Base-by-base conservation (phyloP, 2,797 vertebrate species). In the Notamacropus eugenii region DNA sequence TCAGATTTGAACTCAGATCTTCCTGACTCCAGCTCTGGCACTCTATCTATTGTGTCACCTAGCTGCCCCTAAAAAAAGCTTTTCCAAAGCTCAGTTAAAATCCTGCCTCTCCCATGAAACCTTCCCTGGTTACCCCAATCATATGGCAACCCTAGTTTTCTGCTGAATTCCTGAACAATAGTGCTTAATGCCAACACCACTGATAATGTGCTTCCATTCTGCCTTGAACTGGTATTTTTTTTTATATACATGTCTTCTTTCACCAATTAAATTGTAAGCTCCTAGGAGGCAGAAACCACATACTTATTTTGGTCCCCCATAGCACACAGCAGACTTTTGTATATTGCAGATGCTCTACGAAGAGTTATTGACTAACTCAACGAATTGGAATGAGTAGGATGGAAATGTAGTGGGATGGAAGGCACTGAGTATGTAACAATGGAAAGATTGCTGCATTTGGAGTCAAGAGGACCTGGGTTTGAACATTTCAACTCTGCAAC, bases 231-330 rank as follows among this genome's bases (percentile, higher is more conserved):
- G 62, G n/a, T 58, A 29, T 19, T n/a, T n/a, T 62, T 62, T 10
- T n/a, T n/a, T n/a, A n/a, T 67, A 14, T 16, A 67, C 5, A 19
- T n/a, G 34, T n/a, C 34, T 67, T 67, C 92, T 94, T 14, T 46
- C 50, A 58, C 58, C 4, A 91, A 54, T 92, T 90, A 95, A 54
- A 56, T 50, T 92, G 1, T 82, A 94, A 93, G 1, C 95, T 93
- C 59, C 87, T 90, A 56, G 46, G 27, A 34, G 46, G 58, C 52
- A 93, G 91, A 94, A 40, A 82, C 14, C 9, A 54, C 29, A 58
- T 34, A 82, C 40, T 93, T 59, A 55, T 90, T 55, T 91, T 92
- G 16, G 59, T 93, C 55, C n/a, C 55, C n/a, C n/a, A 28, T 3
- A 57, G 22, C 12, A 19, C 34, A 67, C 34, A 67, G 14, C 34